A percentile compares a stretch with the other conserved stretches of the same genome.
Evolutionary conservation across 2,888 invertebrate species (phyloP).

Genomic region (Cactoblastis cactorum): DNA sequence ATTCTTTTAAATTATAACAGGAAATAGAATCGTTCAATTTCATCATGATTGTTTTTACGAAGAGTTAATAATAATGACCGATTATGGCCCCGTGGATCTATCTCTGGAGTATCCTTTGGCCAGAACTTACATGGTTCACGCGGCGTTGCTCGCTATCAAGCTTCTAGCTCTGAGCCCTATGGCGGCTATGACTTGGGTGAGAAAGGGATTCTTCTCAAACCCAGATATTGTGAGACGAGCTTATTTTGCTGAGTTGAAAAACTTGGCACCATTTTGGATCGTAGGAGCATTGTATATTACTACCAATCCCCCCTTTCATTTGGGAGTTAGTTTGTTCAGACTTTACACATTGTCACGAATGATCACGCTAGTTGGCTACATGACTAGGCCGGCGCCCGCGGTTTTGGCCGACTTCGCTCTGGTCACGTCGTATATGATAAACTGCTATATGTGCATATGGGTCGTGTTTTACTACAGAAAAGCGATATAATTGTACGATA

Average conservation of each 20-base stretch:
- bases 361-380: conserved; percentile 41
- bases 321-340: conserved; percentile 39
- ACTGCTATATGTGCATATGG: conserved; percentile 44
- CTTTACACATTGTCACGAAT: conserved; percentile 36
- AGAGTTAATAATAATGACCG: neutral
- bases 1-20: no score
- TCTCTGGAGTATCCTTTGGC: conserved; percentile 36
- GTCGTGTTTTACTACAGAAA: conserved; percentile 40
- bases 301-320: conserved; percentile 28
- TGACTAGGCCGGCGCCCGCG: conserved; percentile 32
- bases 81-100: neutral
- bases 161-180: conserved; percentile 44
- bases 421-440: conserved; percentile 43
- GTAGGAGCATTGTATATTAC: conserved; percentile 47
- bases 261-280: conserved; percentile 52
- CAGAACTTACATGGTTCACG: conserved; percentile 48
- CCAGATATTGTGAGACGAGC: conserved; percentile 40
- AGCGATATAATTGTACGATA: conserved; percentile 25
- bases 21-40: no score
- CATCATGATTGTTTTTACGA: no score
- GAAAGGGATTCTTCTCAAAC: conserved; percentile 40
- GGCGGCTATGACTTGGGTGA: conserved; percentile 47
- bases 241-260: conserved; percentile 52
- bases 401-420: conserved; percentile 43
- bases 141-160: conserved; percentile 46